A percentile compares a stretch with the other conserved stretches of the same genome.
These are phyloP conservation scores for Dinocampus coccinellae DNA, from an alignment of 2,888 invertebrate species.

Conservation along the genomic window DNA sequence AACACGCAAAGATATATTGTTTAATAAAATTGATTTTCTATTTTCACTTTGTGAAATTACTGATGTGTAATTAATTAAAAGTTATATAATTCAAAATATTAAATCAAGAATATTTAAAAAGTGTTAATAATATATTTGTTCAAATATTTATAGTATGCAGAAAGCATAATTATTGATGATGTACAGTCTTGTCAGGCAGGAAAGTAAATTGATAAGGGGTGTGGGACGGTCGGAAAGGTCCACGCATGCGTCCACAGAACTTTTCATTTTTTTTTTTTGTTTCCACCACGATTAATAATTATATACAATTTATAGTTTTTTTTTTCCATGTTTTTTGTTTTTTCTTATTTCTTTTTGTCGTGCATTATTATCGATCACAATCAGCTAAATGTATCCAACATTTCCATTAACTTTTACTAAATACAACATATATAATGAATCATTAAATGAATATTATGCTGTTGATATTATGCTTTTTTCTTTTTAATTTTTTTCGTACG, in stretches of 20 bases:
- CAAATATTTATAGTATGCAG: constrained; percentile 2
- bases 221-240: constrained; percentile 16
- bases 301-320: constrained; percentile 49
- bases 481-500: constrained; percentile 24
- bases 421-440: constrained; percentile 51
- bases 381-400: constrained; percentile 41
- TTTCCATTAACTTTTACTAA: constrained; percentile 51
- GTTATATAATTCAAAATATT: background rate
- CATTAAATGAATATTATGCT: constrained; percentile 52
- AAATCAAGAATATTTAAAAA: background rate
- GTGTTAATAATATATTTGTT: background rate
- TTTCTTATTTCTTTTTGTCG: constrained; percentile 34
- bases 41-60: background rate
- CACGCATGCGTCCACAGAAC: constrained; percentile 34
- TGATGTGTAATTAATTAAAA: background rate
- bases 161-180: constrained; percentile 20
- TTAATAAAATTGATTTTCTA: background rate
- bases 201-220: constrained; percentile 34
- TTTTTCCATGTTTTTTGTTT: constrained; percentile 8
- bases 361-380: constrained; percentile 28
- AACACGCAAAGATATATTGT: constrained; percentile 2
- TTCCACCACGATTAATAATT: constrained; percentile 43
- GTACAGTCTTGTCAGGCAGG: constrained; percentile 46
- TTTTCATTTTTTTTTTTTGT: constrained; percentile 29
- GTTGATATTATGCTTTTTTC: constrained; percentile 51